Conservation (phyloP, 2,113 vertebrate genomes). For the Myrmophylax atrothorax region DNA sequence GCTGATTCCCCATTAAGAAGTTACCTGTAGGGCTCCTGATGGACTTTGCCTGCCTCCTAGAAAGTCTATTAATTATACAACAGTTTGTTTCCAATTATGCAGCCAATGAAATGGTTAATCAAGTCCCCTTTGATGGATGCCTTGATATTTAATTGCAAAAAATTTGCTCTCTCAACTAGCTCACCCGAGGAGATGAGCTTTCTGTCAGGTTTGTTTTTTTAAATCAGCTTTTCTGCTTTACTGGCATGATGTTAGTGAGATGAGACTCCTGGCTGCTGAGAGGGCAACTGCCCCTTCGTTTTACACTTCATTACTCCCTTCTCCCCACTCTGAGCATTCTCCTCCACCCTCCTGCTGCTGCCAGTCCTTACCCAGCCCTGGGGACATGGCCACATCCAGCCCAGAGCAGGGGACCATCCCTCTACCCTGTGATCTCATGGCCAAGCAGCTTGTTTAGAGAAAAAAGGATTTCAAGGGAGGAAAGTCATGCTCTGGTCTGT, state of each 20-base stretch:
- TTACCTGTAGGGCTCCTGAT: constrained; percentile 73
- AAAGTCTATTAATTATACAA: constrained; percentile 73
- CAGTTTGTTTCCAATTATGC: constrained; percentile 73
- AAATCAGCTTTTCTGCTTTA: constrained; percentile 49
- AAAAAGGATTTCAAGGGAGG: not conserved
- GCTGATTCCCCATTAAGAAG: constrained; percentile 66
- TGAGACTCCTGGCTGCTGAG: not conserved
- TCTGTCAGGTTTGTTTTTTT: constrained; percentile 63
- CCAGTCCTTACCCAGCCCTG: not conserved
- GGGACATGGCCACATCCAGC: not conserved
- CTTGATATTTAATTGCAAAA: constrained; percentile 72
- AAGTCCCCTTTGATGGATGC: constrained; percentile 69
- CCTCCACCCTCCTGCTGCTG: not conserved
- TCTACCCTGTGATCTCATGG: not conserved
- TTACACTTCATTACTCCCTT: not conserved
- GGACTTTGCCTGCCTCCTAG: constrained; percentile 63
- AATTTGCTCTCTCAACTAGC: constrained; percentile 62
- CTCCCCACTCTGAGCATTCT: not conserved
- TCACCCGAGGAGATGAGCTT: constrained; percentile 66
- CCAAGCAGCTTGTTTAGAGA: not conserved
- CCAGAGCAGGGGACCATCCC: not conserved
- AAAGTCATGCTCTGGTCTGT: not conserved
- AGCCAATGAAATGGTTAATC: constrained; percentile 76
- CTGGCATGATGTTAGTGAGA: not conserved
- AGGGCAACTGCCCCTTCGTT: not conserved